Base-by-base conservation (phyloP, 2,797 vertebrate species). In the Darevskia mixta region DNA sequence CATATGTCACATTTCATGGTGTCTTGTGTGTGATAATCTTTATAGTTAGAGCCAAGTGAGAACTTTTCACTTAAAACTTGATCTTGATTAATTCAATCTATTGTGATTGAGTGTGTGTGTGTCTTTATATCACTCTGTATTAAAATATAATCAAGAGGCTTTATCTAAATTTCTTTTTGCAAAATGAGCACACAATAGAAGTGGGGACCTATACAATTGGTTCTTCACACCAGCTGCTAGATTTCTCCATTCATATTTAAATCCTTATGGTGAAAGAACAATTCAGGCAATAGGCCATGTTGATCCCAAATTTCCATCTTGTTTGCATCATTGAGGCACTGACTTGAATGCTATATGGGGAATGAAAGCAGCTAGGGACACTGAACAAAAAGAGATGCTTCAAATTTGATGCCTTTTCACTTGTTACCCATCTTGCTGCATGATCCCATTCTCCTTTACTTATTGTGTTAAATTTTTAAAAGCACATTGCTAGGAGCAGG, bases 211-310 rank as follows among this genome's bases (percentile, higher is more conserved):
- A 32, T 43, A 91, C 69, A 92, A 93, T 91, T 71, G 87, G 90
- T 90, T 92, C 32, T 86, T 94, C 91, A 86, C 91, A 93, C 91
- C 92, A 95, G 95, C 94, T 95, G 95, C 87, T 91, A 94, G 90
- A 89, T 83, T 55, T 93, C 84, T 75, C 88, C 78, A 95, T 95
- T 95, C 90, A 86, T 92, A 93, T 94, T 95, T 86, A 95, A 95
- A 95, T 95, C 43, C 85, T n/a, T 58, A 29, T 88, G 93, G 89
- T 91, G 93, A 89, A 88, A 82, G 85, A 66, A 84, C 90, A 73
- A 82, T 11, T 73, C 89, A 87, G 41, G 8, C 75, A 79, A 82
- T 77, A 92, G 88, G 45, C 11, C 71, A 0, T 35, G 82, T 67
- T 86, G 23, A 1, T 88, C 79, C 85, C 85, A n/a, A 13, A 11